A percentile compares a stretch with the other conserved stretches of the same genome.
phyloP scores from a whole-genome alignment of 1,140 invertebrate species.

The Papilio glaucus region DNA sequence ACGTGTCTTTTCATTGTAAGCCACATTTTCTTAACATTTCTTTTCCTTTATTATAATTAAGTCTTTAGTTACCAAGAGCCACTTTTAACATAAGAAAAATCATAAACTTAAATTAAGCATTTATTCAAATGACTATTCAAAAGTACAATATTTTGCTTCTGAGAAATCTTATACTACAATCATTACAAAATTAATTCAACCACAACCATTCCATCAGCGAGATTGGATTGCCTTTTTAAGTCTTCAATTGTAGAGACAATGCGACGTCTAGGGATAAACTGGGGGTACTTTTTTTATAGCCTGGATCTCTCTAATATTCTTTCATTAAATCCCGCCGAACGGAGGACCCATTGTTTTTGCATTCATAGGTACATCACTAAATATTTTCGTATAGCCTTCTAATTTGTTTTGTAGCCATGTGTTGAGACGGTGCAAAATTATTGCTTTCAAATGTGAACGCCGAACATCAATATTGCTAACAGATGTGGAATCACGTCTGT shows the following conservation, averaged over 20 bases:
- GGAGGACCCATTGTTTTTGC: background rate
- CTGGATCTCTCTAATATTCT: slow-evolving; percentile 22
- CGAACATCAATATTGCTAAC: slow-evolving; percentile 29
- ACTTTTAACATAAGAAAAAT: background rate
- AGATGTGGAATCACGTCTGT: slow-evolving; percentile 33
- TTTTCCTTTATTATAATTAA: background rate
- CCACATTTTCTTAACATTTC: background rate
- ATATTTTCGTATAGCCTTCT: slow-evolving; percentile 17
- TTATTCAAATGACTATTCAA: background rate
- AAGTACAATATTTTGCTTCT: background rate
- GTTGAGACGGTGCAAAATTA: slow-evolving; percentile 29
- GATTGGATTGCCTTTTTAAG: slow-evolving; percentile 39
- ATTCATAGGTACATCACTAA: slow-evolving; percentile 7
- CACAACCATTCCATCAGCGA: slow-evolving; percentile 28
- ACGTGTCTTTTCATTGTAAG: background rate
- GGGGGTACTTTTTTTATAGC: background rate
- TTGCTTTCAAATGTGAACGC: slow-evolving; percentile 29
- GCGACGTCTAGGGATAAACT: slow-evolving; percentile 17
- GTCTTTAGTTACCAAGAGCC: background rate
- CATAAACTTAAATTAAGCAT: background rate
- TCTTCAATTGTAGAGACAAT: slow-evolving; percentile 34
- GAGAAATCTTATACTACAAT: slow-evolving; percentile 5
- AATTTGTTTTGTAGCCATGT: slow-evolving; percentile 27
- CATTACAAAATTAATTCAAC: slow-evolving; percentile 32
- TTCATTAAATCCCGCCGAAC: background rate